Percentiles rank a stretch among this genome's conserved stretches.
Conservation (phyloP, 2,113 vertebrate species). For the Cyprinodon variegatus region DNA sequence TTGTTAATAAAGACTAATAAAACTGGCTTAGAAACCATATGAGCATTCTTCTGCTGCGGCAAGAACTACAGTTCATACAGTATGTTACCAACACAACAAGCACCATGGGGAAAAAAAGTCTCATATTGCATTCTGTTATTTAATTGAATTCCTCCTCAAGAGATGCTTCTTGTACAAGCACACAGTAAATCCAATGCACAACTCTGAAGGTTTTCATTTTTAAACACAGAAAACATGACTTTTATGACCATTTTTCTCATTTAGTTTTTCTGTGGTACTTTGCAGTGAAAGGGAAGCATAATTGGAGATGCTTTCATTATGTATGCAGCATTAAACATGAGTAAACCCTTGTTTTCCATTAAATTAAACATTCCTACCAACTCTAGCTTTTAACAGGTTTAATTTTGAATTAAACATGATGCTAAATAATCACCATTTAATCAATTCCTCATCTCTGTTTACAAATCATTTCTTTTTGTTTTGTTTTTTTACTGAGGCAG, state of each 20-base stretch:
- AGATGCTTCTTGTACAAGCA: conserved; percentile 11
- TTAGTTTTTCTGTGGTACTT: conserved; percentile 28
- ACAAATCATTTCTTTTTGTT: neutral
- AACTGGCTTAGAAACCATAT: conserved; percentile 11
- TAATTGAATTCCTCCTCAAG: conserved; percentile 32
- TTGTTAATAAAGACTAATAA: conserved; percentile 12
- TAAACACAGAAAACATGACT: conserved; percentile 27
- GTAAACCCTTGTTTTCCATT: conserved; percentile 3
- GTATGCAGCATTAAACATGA: conserved; percentile 7
- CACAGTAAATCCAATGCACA: conserved; percentile 9
- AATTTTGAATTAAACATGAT: conserved; percentile 2
- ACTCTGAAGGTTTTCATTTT: conserved; percentile 20
- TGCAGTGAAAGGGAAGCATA: conserved; percentile 14
- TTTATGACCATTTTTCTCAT: conserved; percentile 19
- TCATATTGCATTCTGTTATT: conserved; percentile 44
- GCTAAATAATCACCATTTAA: conserved; percentile 6
- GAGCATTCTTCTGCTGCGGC: conserved; percentile 31
- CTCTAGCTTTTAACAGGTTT: neutral
- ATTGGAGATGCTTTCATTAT: neutral
- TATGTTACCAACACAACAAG: conserved; percentile 12
- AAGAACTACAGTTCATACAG: conserved; percentile 21
- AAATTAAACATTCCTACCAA: neutral
- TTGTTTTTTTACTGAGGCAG: no score
- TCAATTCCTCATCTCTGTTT: neutral
- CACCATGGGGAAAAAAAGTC: conserved; percentile 7